phyloP scores from a whole-genome alignment of 2,113 vertebrate species.

The Boleophthalmus pectinirostris region DNA sequence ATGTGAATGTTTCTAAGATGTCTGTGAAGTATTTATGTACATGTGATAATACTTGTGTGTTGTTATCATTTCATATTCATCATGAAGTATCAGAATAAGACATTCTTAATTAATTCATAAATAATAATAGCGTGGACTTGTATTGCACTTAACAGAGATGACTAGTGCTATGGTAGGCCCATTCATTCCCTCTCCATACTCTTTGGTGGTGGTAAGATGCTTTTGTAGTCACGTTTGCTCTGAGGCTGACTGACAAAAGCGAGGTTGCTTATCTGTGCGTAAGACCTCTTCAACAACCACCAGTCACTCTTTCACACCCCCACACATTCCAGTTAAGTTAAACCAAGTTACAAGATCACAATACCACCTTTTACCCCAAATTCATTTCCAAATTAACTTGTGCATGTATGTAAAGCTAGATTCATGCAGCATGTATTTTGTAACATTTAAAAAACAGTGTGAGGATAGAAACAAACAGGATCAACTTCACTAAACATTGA shows the following conservation, averaged over 20 bases:
- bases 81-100: not conserved
- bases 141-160: not conserved
- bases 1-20: constrained; percentile 21
- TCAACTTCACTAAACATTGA: not conserved
- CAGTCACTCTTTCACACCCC: not conserved
- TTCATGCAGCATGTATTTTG: not conserved
- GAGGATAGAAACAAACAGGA: not conserved
- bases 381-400: not conserved
- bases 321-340: not conserved
- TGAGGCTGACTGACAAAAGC: not conserved
- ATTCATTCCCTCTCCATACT: not conserved
- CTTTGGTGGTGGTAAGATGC: not conserved
- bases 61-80: not conserved
- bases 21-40: constrained; percentile 8
- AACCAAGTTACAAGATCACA: no score
- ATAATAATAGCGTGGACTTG: no score
- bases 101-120: no score
- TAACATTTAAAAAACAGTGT: not conserved
- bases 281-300: not conserved
- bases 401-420: not conserved
- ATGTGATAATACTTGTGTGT: constrained; percentile 8
- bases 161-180: not conserved
- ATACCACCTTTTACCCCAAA: not conserved
- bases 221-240: not conserved
- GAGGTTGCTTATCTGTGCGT: not conserved